Base-by-base conservation (phyloP, 2,888 invertebrate genomes). In the Heliconius ethilla region DNA sequence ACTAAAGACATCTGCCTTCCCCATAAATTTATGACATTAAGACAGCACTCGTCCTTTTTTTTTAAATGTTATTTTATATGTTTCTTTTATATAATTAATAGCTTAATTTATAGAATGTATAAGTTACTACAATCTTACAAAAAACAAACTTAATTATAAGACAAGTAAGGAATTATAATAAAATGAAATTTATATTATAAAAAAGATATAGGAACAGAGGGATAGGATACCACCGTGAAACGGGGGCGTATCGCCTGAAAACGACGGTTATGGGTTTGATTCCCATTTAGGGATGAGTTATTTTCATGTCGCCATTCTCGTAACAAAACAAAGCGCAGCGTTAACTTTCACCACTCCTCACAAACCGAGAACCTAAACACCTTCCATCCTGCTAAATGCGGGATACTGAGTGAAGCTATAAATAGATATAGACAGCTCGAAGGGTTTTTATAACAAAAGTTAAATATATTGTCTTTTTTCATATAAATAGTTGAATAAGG, bases 401-500 rank as follows among this genome's bases (percentile, higher is more conserved):
- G 51, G 18, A 51, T 18, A 51, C 18, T 51, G 51, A 51, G 51
- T 51, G 45, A 45, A 45, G 5, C 15, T 18, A 18, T 51, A 18
- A 5, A 5, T 15, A 18, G 6, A 18, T 51, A 18, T 18, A 51
- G 51, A 51, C 18, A 51, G 6, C 7, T 51, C 18, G 51, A 51
- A 18, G 2, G 18, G 9, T 22, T 9, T 51, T 22, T 51, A 18
- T 3, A 51, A 51, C 25, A 62, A 25, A 67, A 75, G 1, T 15
- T 55, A 9, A 18, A 33, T 25, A 70, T 22, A 72, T 59, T 29
- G 7, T 33, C 9, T 25, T n/a, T 72, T 55, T 59, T 37, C 59
- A 33, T 22, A 72, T 72, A 72, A 37, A 72, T 37, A 37, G 72
- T 29, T 55, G 70, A 72, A 59, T 72, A 18, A 72, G 72, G 59